A percentile compares a stretch with the other conserved stretches of the same genome.
Evolutionary conservation across 2,888 invertebrate genomes (phyloP).

Genomic region (Mimachlamys varia): DNA sequence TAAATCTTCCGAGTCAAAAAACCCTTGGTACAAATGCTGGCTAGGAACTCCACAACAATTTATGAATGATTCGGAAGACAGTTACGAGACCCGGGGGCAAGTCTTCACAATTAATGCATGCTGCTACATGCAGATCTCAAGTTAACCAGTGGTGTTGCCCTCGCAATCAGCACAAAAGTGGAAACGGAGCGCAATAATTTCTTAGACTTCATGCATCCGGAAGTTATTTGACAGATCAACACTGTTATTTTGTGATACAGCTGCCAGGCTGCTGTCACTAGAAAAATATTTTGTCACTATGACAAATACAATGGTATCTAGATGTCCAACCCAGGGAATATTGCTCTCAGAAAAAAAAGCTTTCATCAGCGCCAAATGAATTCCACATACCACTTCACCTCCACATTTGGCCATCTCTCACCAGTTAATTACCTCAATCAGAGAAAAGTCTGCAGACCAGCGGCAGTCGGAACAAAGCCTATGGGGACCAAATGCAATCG

Average conservation of each 20-base stretch:
- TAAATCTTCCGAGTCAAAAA: neutral
- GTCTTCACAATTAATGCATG: neutral
- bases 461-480: neutral
- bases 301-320: neutral
- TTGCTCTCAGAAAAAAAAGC: neutral
- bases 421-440: neutral
- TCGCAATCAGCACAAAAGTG: neutral
- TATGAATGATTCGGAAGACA: neutral
- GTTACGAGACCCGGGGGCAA: neutral
- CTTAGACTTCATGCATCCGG: neutral
- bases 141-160: neutral
- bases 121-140: neutral
- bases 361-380: constrained; percentile 8
- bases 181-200: neutral
- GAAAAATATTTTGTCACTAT: neutral
- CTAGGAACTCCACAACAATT: neutral
- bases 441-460: neutral
- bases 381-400: constrained; percentile 1
- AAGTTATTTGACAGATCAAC: neutral
- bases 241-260: neutral
- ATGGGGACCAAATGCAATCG: constrained; percentile 14
- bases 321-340: neutral
- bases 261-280: neutral
- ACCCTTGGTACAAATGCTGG: neutral
- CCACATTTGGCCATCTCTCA: constrained; percentile 15